A percentile compares a stretch with the other conserved stretches of the same genome.
Conservation (phyloP, 2,113 vertebrate species). For the Hystrix brachyura region DNA sequence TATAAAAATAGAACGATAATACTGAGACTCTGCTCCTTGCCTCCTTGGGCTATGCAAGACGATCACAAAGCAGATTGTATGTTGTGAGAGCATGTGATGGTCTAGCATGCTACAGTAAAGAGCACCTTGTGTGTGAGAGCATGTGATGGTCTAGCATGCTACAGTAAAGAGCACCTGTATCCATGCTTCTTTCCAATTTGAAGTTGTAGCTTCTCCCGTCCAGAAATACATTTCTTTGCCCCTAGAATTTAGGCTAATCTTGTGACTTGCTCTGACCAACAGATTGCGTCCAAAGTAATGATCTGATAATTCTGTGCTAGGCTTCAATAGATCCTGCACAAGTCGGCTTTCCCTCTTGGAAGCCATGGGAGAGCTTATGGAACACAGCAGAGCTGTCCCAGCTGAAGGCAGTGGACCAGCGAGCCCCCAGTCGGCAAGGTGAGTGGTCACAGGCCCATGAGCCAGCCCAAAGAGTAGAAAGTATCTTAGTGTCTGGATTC, state of each 20-base stretch:
- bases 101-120: neutral
- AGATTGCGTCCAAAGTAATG: neutral
- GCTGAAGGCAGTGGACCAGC: neutral
- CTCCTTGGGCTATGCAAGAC: neutral
- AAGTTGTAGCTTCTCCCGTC: neutral
- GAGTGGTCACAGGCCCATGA: neutral
- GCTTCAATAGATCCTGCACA: neutral
- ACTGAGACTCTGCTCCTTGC: neutral
- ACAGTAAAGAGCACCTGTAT: neutral
- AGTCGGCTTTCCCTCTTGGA: neutral
- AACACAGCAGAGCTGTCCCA: neutral
- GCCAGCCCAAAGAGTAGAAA: neutral
- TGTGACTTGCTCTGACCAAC: neutral
- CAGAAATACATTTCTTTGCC: neutral
- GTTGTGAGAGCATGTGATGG: neutral
- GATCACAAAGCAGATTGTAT: neutral
- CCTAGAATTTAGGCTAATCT: neutral
- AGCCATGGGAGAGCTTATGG: accelerated
- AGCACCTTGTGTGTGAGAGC: neutral
- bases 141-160: neutral
- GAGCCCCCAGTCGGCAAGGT: accelerated
- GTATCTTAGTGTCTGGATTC: neutral
- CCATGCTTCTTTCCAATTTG: neutral
- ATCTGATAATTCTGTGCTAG: neutral
- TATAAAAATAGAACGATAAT: neutral